Conservation (phyloP, 53 echinoderm and acorn worm genomes). For the Zoroaster sp. region DNA sequence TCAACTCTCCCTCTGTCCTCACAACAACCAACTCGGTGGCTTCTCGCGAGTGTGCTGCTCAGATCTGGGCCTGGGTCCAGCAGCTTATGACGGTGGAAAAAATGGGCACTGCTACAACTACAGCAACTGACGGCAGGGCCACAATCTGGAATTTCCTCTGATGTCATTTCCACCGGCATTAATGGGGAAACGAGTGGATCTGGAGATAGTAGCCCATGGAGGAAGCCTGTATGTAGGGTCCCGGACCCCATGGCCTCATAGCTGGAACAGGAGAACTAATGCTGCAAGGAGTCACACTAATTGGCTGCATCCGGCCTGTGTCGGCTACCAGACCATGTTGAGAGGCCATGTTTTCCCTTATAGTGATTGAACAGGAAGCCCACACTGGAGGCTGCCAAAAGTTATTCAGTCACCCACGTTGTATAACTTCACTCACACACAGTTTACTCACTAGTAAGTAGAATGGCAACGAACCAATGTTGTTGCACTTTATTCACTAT, state of each 20-base stretch:
- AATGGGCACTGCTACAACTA: slow-evolving; percentile 50
- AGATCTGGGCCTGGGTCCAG: slow-evolving; percentile 46
- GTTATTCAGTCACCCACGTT: not conserved
- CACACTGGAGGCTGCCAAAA: not conserved
- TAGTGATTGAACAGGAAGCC: slow-evolving; percentile 3
- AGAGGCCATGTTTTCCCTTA: slow-evolving; percentile 50
- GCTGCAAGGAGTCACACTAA: slow-evolving; percentile 1
- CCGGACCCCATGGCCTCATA: slow-evolving; percentile 3
- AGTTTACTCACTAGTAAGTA: not conserved
- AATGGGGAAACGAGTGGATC: slow-evolving; percentile 57
- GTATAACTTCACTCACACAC: not conserved
- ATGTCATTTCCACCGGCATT: slow-evolving; percentile 85
- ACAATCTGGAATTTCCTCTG: slow-evolving; percentile 73
- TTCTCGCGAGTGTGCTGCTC: slow-evolving; percentile 33
- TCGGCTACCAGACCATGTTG: slow-evolving; percentile 40
- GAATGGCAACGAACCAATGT: not conserved
- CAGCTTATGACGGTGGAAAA: slow-evolving; percentile 25
- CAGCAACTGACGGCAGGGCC: slow-evolving; percentile 64
- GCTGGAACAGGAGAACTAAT: slow-evolving; percentile 4
- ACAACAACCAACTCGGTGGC: slow-evolving; percentile 3
- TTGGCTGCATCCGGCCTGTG: slow-evolving; percentile 37
- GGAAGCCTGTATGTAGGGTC: slow-evolving; percentile 46
- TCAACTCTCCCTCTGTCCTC: slow-evolving; percentile 13
- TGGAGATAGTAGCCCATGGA: slow-evolving; percentile 54
- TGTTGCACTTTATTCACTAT: not conserved